phyloP scores from a whole-genome alignment of 2,113 vertebrate genomes.

The Bubo blakistoni region DNA sequence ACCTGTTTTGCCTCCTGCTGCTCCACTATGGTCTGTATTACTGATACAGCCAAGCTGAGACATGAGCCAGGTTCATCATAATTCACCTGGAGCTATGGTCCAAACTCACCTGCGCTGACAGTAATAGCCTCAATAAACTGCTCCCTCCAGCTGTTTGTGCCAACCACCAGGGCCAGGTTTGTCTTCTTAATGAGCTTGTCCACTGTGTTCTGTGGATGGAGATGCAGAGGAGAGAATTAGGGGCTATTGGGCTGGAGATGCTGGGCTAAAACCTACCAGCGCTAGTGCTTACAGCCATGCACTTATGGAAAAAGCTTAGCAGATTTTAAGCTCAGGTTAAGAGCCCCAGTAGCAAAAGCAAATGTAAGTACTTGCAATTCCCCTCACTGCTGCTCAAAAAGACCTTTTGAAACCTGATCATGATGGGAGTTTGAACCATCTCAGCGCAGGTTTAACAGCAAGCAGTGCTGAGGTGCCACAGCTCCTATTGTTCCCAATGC shows the following conservation, averaged over 20 bases:
- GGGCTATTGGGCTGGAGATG: neutral
- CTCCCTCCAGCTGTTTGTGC: constrained; percentile 96
- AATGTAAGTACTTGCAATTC: neutral
- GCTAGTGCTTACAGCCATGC: neutral
- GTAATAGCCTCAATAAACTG: constrained; percentile 95
- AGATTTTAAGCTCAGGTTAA: constrained; percentile 31
- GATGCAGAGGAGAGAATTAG: neutral
- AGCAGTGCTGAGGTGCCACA: neutral
- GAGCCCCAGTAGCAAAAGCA: neutral
- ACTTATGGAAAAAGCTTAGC: neutral
- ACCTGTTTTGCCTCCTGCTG: neutral
- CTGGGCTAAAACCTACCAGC: neutral
- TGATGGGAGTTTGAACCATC: neutral
- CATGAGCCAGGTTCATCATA: neutral
- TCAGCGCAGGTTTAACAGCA: neutral
- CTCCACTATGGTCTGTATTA: neutral
- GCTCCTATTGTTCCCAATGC: neutral
- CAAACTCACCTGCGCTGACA: constrained; percentile 91
- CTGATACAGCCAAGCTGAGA: neutral
- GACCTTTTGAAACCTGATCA: neutral
- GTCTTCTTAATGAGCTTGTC: constrained; percentile 99
- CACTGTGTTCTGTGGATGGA: constrained; percentile 85
- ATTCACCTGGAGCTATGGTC: neutral
- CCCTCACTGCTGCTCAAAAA: neutral
- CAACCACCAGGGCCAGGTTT: constrained; percentile 92